These are phyloP conservation scores for Penaeus chinensis DNA, from an alignment of 1,140 invertebrate genomes.

Conservation along the genomic window DNA sequence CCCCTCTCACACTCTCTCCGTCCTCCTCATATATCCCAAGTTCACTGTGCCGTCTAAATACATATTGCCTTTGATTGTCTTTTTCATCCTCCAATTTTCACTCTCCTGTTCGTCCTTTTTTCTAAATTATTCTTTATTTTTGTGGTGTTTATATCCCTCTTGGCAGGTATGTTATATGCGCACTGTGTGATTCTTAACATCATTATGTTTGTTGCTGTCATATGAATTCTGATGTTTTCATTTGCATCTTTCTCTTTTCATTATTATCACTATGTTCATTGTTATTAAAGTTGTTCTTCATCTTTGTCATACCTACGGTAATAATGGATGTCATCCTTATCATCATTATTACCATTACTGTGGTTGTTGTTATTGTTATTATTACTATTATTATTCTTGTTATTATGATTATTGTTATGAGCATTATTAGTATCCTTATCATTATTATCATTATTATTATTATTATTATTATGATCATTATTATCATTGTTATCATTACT, in stretches of 20 bases:
- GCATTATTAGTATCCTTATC: too few species aligned
- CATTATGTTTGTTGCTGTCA: neutral
- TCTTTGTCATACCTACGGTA: too few species aligned
- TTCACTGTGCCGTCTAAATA: too few species aligned
- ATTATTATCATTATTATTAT: too few species aligned
- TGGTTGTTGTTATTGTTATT: neutral
- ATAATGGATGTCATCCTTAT: neutral
- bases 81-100: neutral
- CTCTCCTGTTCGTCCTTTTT: neutral
- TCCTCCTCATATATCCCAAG: neutral
- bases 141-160: neutral
- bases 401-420: too few species aligned
- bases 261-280: neutral
- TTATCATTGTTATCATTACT: too few species aligned
- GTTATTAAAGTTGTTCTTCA: too few species aligned
- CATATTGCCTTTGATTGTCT: neutral
- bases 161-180: neutral
- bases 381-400: too few species aligned
- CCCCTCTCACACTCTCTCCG: neutral
- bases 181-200: too few species aligned
- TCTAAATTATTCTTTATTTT: too few species aligned
- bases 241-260: neutral
- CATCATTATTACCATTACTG: slow-evolving; percentile 9
- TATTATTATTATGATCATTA: too few species aligned
- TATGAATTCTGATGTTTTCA: neutral